A percentile compares a stretch with the other conserved stretches of the same genome.
These are phyloP conservation scores for Potamilus streckersoni DNA, from an alignment of 1,140 invertebrate genomes.

Conservation along the genomic window DNA sequence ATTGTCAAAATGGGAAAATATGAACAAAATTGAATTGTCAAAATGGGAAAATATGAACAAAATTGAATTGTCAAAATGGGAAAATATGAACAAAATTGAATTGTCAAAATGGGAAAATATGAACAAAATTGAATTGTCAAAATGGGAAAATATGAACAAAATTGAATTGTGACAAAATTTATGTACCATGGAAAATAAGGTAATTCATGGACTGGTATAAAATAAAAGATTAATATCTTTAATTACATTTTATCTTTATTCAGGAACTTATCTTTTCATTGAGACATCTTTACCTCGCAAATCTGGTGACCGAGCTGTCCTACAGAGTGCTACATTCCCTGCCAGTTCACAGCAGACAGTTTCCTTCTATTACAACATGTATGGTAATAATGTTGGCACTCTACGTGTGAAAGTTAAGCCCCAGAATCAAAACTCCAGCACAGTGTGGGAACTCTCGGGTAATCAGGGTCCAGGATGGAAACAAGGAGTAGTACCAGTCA, in stretches of 20 bases:
- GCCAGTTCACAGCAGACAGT: constrained; percentile 25
- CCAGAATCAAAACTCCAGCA: constrained; percentile 14
- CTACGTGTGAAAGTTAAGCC: constrained; percentile 29
- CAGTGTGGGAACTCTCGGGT: constrained; percentile 38
- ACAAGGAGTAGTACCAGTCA: constrained; percentile 24
- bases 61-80: too few species aligned
- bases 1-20: too few species aligned
- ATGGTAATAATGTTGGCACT: constrained; percentile 50
- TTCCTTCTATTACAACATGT: constrained; percentile 65
- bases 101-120: too few species aligned
- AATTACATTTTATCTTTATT: constrained; percentile 4
- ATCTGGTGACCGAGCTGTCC: constrained; percentile 49
- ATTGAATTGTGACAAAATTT: too few species aligned
- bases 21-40: too few species aligned
- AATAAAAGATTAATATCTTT: not conserved
- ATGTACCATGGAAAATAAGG: too few species aligned
- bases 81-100: too few species aligned
- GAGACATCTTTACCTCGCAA: constrained; percentile 49
- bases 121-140: too few species aligned
- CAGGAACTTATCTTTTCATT: constrained; percentile 59
- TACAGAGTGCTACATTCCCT: constrained; percentile 49
- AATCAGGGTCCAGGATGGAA: constrained; percentile 51
- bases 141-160: too few species aligned
- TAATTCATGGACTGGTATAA: too few species aligned
- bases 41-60: too few species aligned